Percentiles rank a stretch among this genome's conserved stretches.
phyloP scores from a whole-genome alignment of 2,797 vertebrate genomes.

The Aldrovandia affinis region DNA sequence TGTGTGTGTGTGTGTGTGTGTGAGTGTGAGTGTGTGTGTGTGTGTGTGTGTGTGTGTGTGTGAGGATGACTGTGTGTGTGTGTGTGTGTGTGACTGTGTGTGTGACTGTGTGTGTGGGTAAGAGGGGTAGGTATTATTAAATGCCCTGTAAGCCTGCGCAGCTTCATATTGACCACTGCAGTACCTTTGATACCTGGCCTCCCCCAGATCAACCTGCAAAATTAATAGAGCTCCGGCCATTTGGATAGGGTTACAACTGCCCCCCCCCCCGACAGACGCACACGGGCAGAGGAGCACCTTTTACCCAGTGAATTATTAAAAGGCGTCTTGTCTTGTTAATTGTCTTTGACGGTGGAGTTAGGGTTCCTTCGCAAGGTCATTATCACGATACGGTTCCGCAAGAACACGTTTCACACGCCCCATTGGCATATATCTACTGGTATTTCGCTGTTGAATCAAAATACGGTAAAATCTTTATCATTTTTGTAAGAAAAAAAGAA shows the following conservation, averaged over 20 bases:
- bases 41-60: not conserved
- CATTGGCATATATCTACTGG: too few relatives aligned
- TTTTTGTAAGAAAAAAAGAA: too few relatives aligned
- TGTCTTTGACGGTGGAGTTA: slow-evolving; percentile 53
- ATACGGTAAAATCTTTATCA: too few relatives aligned
- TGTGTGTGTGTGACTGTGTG: too few relatives aligned
- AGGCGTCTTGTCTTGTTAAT: slow-evolving; percentile 66
- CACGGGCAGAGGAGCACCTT: slow-evolving; percentile 55
- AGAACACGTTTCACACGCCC: too few relatives aligned
- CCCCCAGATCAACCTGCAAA: slow-evolving; percentile 64
- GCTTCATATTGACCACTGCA: slow-evolving; percentile 31
- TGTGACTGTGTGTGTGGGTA: too few relatives aligned
- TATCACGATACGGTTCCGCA: too few relatives aligned
- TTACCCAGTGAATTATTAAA: slow-evolving; percentile 70
- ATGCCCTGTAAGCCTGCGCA: slow-evolving; percentile 25
- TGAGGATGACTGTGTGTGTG: not conserved
- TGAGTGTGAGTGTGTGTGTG: not conserved
- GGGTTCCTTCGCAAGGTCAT: slow-evolving; percentile 36
- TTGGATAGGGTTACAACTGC: slow-evolving; percentile 63
- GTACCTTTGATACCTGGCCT: slow-evolving; percentile 47
- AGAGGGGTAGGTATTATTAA: slow-evolving; percentile 34
- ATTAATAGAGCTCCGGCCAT: slow-evolving; percentile 58
- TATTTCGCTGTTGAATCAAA: too few relatives aligned
- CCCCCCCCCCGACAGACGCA: slow-evolving; percentile 54
- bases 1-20: not conserved